These are phyloP conservation scores for Distichodus sexfasciatus DNA, from an alignment of 2,797 vertebrate species.

Conservation along the genomic window DNA sequence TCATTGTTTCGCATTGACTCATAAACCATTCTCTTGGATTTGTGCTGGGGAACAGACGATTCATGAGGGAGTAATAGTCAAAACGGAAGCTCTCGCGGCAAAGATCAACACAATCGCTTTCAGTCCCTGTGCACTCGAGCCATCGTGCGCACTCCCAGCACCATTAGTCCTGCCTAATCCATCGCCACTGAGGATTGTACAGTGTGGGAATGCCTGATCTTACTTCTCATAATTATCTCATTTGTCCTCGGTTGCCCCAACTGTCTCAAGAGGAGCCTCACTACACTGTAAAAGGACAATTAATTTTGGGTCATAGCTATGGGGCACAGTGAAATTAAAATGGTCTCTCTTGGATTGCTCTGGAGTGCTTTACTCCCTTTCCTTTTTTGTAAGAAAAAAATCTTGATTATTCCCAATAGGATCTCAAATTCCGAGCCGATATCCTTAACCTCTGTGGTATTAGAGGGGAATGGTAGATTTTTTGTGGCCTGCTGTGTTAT, in stretches of 20 bases:
- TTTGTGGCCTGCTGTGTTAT: slow-evolving; percentile 2
- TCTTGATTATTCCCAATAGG: slow-evolving; percentile 62
- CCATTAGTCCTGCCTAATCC: slow-evolving; percentile 60
- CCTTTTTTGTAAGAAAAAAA: slow-evolving; percentile 61
- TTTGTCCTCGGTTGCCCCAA: slow-evolving; percentile 51
- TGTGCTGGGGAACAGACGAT: background rate
- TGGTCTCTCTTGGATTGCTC: slow-evolving; percentile 68
- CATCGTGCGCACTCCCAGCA: slow-evolving; percentile 55
- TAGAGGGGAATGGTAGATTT: slow-evolving; percentile 52
- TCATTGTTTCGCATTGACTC: background rate
- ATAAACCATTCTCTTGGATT: background rate
- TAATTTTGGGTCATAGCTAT: slow-evolving; percentile 74
- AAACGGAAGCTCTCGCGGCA: background rate
- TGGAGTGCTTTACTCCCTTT: slow-evolving; percentile 1
- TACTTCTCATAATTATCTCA: slow-evolving; percentile 69
- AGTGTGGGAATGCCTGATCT: slow-evolving; percentile 55
- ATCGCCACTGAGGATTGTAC: slow-evolving; percentile 48
- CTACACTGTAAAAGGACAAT: slow-evolving; percentile 69
- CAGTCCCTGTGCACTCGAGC: slow-evolving; percentile 35
- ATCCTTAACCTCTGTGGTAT: slow-evolving; percentile 59
- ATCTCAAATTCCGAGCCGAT: slow-evolving; percentile 50
- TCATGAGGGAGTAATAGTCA: background rate
- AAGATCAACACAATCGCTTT: slow-evolving; percentile 41
- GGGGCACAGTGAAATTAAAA: slow-evolving; percentile 74
- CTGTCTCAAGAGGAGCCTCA: slow-evolving; percentile 65